Evolutionary conservation across 2,113 vertebrate genomes (phyloP).

Genomic region (Ovibos moschatus): DNA sequence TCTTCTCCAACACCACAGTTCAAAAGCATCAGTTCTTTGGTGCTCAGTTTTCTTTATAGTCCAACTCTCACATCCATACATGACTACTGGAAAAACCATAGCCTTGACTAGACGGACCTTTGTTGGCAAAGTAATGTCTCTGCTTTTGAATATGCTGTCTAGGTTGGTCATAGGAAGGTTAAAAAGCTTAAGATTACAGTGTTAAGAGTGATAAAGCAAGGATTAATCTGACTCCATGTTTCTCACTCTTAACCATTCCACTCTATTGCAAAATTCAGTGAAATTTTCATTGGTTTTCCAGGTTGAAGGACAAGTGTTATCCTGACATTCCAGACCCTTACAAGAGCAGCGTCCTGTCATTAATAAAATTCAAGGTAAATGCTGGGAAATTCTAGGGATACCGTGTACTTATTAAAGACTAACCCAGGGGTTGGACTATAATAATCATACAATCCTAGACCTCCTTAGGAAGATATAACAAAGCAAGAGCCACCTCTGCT

Average conservation of each 20-base stretch:
- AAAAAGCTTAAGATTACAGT: background rate
- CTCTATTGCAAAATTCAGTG: background rate
- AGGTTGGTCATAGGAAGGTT: background rate
- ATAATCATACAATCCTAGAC: background rate
- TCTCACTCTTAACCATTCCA: background rate
- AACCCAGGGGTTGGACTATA: background rate
- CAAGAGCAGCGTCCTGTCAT: slow-evolving; percentile 79
- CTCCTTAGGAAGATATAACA: background rate
- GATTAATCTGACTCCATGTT: background rate
- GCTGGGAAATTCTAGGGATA: background rate
- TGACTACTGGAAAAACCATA: too few relatives aligned
- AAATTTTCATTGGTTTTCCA: slow-evolving; percentile 39
- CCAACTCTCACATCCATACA: too few relatives aligned
- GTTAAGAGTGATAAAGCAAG: background rate
- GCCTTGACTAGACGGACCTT: too few relatives aligned
- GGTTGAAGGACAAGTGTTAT: slow-evolving; percentile 79
- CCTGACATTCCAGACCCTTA: slow-evolving; percentile 81
- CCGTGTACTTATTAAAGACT: background rate
- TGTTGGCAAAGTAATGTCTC: too few relatives aligned
- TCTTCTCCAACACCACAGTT: too few relatives aligned
- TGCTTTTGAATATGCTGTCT: too few relatives aligned
- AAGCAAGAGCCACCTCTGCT: background rate
- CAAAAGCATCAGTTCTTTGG: too few relatives aligned
- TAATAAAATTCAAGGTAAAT: slow-evolving; percentile 77
- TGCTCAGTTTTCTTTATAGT: too few relatives aligned